Conservation (phyloP, 53 echinoderm and acorn worm species). For the Stichopus horrens region DNA sequence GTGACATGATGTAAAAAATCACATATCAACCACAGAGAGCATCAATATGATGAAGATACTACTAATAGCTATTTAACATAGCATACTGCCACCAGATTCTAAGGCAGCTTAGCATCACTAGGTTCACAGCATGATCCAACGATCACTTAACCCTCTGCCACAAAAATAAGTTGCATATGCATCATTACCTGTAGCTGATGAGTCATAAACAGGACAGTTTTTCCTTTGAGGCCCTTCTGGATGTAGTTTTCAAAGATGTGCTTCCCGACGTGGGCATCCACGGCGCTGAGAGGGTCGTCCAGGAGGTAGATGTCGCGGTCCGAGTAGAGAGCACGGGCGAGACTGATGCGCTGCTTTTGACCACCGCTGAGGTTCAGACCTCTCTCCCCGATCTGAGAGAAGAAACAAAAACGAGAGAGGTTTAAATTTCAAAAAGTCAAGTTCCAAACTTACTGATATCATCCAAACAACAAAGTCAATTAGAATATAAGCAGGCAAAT, state of each 20-base stretch:
- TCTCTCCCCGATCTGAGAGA: slow-evolving; percentile 86
- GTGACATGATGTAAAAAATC: too few species aligned
- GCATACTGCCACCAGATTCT: too few species aligned
- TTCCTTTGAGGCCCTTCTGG: slow-evolving; percentile 72
- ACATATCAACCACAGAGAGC: too few species aligned
- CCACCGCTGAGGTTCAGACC: slow-evolving; percentile 97
- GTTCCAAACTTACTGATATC: too few species aligned
- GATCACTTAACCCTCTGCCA: not conserved
- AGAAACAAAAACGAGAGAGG: not conserved
- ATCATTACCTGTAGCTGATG: slow-evolving; percentile 90
- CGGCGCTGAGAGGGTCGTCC: slow-evolving; percentile 97
- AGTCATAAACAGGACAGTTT: slow-evolving; percentile 92
- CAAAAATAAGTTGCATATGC: not conserved
- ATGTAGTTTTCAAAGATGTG: slow-evolving; percentile 96
- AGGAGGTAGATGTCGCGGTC: slow-evolving; percentile 86
- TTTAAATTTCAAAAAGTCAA: too few species aligned
- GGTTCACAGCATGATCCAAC: slow-evolving; percentile 6
- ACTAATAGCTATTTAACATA: too few species aligned
- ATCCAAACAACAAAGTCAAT: too few species aligned
- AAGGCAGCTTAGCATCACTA: not conserved
- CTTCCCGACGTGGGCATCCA: slow-evolving; percentile 89
- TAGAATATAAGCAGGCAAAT: too few species aligned
- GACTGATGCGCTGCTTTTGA: slow-evolving; percentile 92
- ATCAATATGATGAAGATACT: too few species aligned
- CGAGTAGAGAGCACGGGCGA: slow-evolving; percentile 88